Base-by-base conservation (phyloP, 2,797 vertebrate species). In the Artibeus jamaicensis region DNA sequence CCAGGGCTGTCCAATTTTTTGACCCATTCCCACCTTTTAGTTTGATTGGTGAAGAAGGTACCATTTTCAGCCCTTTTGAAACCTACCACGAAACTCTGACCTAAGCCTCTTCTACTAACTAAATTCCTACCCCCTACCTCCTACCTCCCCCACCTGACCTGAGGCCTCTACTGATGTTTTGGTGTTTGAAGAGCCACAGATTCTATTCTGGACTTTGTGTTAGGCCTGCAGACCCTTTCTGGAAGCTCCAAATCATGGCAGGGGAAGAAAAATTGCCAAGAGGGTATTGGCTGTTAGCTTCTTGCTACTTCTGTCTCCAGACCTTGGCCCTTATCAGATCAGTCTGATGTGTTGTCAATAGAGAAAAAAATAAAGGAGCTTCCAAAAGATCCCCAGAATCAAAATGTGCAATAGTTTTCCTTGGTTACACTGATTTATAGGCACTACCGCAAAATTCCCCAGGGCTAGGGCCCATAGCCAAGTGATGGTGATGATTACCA, bases 51-150 rank as follows among this genome's bases (percentile, higher is more conserved):
- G 14, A 70, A 34, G 15, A 92, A 29, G 26, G 91, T 19, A 93
- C 21, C 34, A 88, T 91, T 88, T 96, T 86, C 16, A n/a, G 22
- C 50, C 48, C 24, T 55, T 83, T 91, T 59, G 24, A 94, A 79
- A 85, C 34, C 39, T 93, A 59, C 50, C 42, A 91, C 73, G 81
- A 71, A 95, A 77, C 37, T 85, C 21, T 70, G 22, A 91, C 37
- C 48, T 87, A 82, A 83, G 44, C 29, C 48, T 85, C 12, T 62
- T 88, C 26, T 94, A 71, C 48, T 78, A 62, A 83, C 24, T 70
- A 53, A n/a, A n/a, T n/a, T n/a, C n/a, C n/a, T n/a, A 22, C 55
- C 0, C 0, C 74, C 29, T 5, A 5, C 3, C 11, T 44, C 76
- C n/a, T 9, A 15, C 34, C 85, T 34, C 18, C 24, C 21, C 11